Base-by-base conservation (phyloP, 2,888 invertebrate species). In the Colostygia pectinataria region DNA sequence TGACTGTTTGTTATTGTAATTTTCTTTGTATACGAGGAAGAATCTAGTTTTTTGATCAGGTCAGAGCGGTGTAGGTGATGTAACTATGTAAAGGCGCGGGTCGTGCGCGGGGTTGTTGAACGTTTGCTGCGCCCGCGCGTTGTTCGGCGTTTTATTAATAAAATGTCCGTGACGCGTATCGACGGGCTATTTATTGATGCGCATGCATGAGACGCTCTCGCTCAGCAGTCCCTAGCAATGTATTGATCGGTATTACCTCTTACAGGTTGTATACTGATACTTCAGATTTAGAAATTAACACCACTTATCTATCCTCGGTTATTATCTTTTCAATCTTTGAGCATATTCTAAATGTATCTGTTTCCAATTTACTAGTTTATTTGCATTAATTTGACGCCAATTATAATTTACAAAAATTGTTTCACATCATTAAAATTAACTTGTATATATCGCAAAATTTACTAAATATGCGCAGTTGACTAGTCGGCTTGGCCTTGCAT, bases 91-190 rank as follows among this genome's bases (percentile, higher is more conserved):
- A 55, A 66, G 69, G 70, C 66, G 68, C 71, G 63, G 61, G 65
- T 64, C 69, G 69, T 77, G 81, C 66, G 69, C 79, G 83, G 80
- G 85, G 85, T 83, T 88, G 87, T 82, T 88, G 86, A 84, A 85
- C 86, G 81, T 65, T 72, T 69, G 67, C 63, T 65, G 69, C 73
- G 77, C 65, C 74, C 61, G 77, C 74, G 71, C 71, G 71, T 69
- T 69, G 77, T 81, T 81, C 77, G 74, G 74, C 58, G 82, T 83
- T 88, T 83, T 89, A 88, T 88, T 88, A 87, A 88, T 88, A 88
- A 87, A 85, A 81, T 80, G 70, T 71, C 74, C 71, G 80, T 86
- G 85, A 86, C 85, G 85, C 78, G 80, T 82, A 83, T 84, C 82
- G 86, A 82, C 75, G 77, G 68, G 80, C 86, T 86, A 85, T 84